Evolutionary conservation across 2,888 invertebrate species (phyloP), one percentile per base, ranked within the genome.

Genomic region (Cacoxenus indagator): DNA sequence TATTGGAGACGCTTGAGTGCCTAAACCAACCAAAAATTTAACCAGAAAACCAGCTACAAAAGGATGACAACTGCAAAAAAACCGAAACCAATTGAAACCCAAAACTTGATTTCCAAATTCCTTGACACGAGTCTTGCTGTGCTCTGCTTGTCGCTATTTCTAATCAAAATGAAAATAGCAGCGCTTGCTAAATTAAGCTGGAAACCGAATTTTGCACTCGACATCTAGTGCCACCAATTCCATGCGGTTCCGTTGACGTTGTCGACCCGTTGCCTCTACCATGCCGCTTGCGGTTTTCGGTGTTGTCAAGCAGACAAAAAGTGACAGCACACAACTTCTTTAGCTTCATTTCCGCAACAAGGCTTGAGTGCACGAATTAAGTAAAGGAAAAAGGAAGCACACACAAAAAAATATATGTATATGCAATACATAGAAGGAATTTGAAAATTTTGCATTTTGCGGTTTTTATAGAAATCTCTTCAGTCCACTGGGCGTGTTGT

Each of bases 131-230:
- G 14, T 17, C 51, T 59, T 59, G 29, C 31, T 31, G 4, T 59
- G 26, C 26, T 55, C 11, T 26, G 11, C 9, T n/a, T n/a, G n/a
- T n/a, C n/a, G n/a, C n/a, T n/a, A n/a, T n/a, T n/a, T n/a, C n/a
- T n/a, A n/a, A n/a, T 57, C 69, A 73, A 69, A 69, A 71, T 64
- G 67, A 76, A 76, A 78, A 71, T 72, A 71, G 79, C 79, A 75
- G 76, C 79, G 81, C 79, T 79, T 75, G 79, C 79, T 74, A 81
- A 78, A 80, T 80, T 79, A 79, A 79, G 75, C 70, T 72, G 76
- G 76, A 79, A 76, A 73, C 73, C 75, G 54, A 78, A 76, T 64
- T 76, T 61, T 65, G 62, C 68, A 70, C 8, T 24, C 17, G 27
- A 29, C 29, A 48, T 14, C 45, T 14, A 45, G 24, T n/a, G n/a